These are phyloP conservation scores for Dromococcyx pavoninus DNA, from an alignment of 2,797 vertebrate genomes.

Conservation along the genomic window DNA sequence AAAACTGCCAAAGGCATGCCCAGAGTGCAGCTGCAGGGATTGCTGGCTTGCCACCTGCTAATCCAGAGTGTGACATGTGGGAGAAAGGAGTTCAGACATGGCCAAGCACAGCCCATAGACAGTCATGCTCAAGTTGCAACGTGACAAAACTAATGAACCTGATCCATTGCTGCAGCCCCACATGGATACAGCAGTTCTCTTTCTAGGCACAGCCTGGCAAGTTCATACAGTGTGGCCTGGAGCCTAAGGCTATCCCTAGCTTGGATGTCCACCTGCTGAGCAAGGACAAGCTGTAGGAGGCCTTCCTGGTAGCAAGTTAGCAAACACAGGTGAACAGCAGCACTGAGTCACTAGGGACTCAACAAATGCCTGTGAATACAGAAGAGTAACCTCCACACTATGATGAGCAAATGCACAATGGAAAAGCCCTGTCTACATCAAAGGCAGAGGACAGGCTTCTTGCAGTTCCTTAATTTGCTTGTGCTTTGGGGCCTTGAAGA, in stretches of 20 bases:
- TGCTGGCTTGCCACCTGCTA: background rate
- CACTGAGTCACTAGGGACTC: background rate
- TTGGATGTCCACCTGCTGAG: background rate
- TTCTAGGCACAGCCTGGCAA: background rate
- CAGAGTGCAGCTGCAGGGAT: background rate
- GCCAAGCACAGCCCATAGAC: background rate
- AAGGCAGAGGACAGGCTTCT: background rate
- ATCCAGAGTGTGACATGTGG: rapidly evolving
- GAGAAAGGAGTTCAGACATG: background rate
- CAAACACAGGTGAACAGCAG: background rate
- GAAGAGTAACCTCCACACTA: background rate
- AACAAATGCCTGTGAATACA: background rate
- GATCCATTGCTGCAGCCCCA: background rate
- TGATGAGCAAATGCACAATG: background rate
- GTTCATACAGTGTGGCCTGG: rapidly evolving
- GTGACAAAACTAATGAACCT: background rate
- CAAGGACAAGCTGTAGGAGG: background rate
- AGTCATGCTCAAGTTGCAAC: background rate
- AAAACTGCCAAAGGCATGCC: background rate
- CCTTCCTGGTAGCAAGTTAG: background rate
- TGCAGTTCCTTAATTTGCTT: background rate
- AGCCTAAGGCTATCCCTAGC: background rate
- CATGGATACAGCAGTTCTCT: background rate
- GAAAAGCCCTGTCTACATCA: background rate
- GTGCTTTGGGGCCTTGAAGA: background rate